Base-by-base conservation (phyloP, 1,140 invertebrate species). In the Berghia stephanieae region DNA sequence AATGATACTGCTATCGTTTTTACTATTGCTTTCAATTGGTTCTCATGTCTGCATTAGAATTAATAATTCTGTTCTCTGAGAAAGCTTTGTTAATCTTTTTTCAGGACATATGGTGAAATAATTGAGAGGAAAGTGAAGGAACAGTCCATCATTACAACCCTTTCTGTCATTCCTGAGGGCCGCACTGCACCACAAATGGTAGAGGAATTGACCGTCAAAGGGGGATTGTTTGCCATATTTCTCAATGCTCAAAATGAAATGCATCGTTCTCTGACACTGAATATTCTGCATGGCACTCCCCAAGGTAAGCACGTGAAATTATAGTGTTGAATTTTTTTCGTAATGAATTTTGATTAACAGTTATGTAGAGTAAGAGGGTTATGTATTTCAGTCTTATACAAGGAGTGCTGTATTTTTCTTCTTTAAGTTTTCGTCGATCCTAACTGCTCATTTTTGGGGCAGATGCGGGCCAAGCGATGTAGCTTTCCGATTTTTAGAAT, bases 201-300 rank as follows among this genome's bases (percentile, higher is more conserved):
- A n/a, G 95, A 94, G 24, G 97, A 96, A 85, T 95, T 97, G 40
- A 93, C 95, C 0, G 93, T 93, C 24, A 91, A 94, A 2, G 95
- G 95, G 10, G 95, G 94, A 82, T 90, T 97, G 0, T 98, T 96
- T 90, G 96, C 95, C 0, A 94, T 98, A 79, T 91, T 97, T 24
- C 92, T 98, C 0, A 95, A 93, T 84, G 93, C 93, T 0, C 92
- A 94, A 80, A 97, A 98, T 87, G 94, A 95, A 86, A 92, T 94
- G 82, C 93, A 96, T 81, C 92, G 93, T 82, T 97, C 95, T 75
- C 90, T 98, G 40, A 98, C 96, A 24, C 89, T 98, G 1, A 96
- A 97, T 83, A 96, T 98, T 79, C 90, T 98, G 27, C 94, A 97
- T 90, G 96, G 96, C 24, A 90, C 94, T 83, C 95, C 95, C 18